Evolutionary conservation across 2,797 vertebrate species (phyloP).

Genomic region (Tragelaphus oryx): DNA sequence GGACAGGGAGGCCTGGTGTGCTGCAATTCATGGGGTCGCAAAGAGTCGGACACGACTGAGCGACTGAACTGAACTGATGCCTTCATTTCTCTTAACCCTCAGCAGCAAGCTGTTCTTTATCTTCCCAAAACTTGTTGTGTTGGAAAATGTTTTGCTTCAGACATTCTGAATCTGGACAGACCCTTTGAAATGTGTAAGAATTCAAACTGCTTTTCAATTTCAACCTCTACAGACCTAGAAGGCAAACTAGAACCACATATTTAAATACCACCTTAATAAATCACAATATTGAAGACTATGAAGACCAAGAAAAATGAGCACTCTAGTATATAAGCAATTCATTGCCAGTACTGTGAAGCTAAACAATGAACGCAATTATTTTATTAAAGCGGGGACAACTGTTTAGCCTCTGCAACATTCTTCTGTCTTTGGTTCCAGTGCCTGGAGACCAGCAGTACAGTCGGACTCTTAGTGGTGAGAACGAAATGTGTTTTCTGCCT

Average conservation of each 20-base stretch:
- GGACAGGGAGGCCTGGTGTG: no score
- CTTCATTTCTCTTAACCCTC: no score
- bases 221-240: background rate
- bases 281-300: background rate
- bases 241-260: background rate
- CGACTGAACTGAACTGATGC: no score
- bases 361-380: slow-evolving; percentile 22
- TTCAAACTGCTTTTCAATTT: slow-evolving; percentile 4
- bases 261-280: slow-evolving; percentile 25
- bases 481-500: slow-evolving; percentile 34
- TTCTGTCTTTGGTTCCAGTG: slow-evolving; percentile 11
- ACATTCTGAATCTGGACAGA: background rate
- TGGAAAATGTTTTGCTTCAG: slow-evolving; percentile 6
- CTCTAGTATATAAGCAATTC: background rate
- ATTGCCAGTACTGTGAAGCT: slow-evolving; percentile 4
- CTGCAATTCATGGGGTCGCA: no score
- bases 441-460: background rate
- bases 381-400: slow-evolving; percentile 16
- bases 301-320: background rate
- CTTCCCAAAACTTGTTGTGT: background rate
- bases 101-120: background rate
- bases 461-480: slow-evolving; percentile 13
- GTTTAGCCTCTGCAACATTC: background rate
- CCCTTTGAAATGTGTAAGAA: slow-evolving; percentile 3
- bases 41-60: no score